Conservation (phyloP, 2,113 vertebrate species). For the Leucosticte australis region DNA sequence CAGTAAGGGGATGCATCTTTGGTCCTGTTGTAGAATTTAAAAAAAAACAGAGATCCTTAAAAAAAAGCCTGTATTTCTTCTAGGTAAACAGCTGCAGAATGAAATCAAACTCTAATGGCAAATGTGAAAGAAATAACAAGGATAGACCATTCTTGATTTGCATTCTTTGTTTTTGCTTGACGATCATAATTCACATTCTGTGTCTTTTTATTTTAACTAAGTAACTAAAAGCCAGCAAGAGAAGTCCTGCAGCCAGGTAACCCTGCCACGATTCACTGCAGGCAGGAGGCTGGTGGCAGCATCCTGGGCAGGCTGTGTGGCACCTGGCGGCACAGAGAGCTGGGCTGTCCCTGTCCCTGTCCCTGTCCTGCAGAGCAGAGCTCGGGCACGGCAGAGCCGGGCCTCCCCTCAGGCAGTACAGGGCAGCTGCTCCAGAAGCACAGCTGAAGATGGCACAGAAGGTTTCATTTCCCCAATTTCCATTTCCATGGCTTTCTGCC, state of each 20-base stretch:
- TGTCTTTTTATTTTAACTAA: not conserved
- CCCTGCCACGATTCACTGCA: fast-evolving
- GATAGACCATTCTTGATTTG: not conserved
- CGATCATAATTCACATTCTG: not conserved
- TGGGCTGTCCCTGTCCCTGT: not conserved
- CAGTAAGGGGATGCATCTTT: not conserved
- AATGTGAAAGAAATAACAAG: not conserved
- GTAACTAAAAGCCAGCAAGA: not conserved
- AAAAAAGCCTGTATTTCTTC: not conserved
- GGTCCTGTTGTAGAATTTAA: not conserved
- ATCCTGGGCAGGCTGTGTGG: fast-evolving
- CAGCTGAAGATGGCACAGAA: not conserved
- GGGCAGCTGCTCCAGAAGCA: not conserved
- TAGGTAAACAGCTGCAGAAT: not conserved
- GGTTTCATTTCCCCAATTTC: not conserved
- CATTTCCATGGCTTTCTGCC: not conserved
- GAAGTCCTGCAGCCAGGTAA: not conserved
- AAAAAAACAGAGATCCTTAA: not conserved
- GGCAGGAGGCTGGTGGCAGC: not conserved
- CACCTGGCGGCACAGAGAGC: fast-evolving
- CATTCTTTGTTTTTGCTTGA: not conserved
- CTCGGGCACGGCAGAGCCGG: not conserved
- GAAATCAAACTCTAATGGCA: not conserved
- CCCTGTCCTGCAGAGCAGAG: not conserved
- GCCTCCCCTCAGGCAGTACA: not conserved